Evolutionary conservation across 92 coral and sea anemone species (phyloP).

Genomic region (Siderastrea siderea): DNA sequence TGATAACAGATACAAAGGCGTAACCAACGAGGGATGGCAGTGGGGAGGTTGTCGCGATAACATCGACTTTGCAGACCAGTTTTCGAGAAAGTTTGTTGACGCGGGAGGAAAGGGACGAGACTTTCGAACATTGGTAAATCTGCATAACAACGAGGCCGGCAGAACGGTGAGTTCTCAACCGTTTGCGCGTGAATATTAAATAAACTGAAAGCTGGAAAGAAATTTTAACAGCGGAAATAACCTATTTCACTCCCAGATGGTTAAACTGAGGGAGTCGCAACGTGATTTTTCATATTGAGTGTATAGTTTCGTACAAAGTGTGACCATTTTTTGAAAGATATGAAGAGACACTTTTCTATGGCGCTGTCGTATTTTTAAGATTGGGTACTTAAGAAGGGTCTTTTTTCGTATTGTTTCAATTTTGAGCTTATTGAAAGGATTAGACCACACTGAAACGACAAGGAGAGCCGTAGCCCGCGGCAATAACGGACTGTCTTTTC

Average conservation of each 20-base stretch:
- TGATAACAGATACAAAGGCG: constrained; percentile 86
- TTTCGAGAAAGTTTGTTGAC: constrained; percentile 90
- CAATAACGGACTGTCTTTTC: constrained; percentile 8
- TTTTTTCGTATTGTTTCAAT: neutral
- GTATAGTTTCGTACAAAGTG: too few species aligned
- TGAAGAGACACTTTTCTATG: too few species aligned
- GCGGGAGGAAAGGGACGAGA: constrained; percentile 91
- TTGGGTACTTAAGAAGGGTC: too few species aligned
- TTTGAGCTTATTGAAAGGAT: neutral
- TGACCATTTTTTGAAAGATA: too few species aligned
- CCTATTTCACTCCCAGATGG: neutral
- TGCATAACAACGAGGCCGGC: constrained; percentile 99
- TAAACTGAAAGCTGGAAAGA: neutral
- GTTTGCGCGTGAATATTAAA: too few species aligned
- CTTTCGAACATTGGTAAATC: constrained; percentile 89
- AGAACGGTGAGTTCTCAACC: constrained; percentile 78
- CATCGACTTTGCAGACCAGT: constrained; percentile 94
- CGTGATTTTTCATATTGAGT: too few species aligned
- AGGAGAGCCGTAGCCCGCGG: constrained; percentile 25
- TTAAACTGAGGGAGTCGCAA: too few species aligned
- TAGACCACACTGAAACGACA: constrained; percentile 2
- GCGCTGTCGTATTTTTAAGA: neutral
- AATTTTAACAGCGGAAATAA: neutral
- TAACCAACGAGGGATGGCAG: constrained; percentile 97
- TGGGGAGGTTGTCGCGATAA: constrained; percentile 99